Conservation (phyloP, 2,113 vertebrate species). For the Sinosuthora webbiana region DNA sequence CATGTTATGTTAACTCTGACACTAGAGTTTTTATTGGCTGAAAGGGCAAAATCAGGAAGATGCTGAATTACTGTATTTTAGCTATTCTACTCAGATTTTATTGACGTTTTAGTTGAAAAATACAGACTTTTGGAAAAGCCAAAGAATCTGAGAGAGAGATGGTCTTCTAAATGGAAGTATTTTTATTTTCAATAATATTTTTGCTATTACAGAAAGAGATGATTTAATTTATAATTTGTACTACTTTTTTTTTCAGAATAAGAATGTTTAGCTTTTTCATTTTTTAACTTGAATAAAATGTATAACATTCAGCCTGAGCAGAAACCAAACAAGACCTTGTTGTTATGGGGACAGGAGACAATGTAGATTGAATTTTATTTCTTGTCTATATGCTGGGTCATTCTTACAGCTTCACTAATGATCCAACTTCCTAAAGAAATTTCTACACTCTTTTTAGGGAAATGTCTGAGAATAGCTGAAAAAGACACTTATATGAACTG, state of each 20-base stretch:
- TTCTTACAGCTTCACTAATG: background rate
- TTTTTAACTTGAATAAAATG: background rate
- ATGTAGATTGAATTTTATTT: background rate
- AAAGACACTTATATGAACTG: accelerated
- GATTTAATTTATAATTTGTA: background rate
- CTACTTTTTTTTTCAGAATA: background rate
- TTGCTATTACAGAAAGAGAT: background rate
- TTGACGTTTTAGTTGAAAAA: background rate
- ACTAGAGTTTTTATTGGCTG: background rate
- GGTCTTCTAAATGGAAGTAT: accelerated
- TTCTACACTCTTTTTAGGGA: background rate
- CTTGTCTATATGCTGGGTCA: background rate
- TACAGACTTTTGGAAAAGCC: background rate
- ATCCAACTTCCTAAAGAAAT: background rate
- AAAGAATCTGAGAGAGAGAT: background rate
- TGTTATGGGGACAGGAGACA: background rate
- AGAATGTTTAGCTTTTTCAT: background rate
- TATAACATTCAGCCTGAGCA: background rate
- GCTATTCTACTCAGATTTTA: background rate
- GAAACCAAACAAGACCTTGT: background rate
- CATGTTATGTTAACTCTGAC: background rate
- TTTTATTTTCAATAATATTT: background rate
- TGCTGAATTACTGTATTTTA: background rate
- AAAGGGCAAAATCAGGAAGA: background rate
- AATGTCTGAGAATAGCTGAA: background rate